These are phyloP conservation scores for Lacanobia oleracea DNA, from an alignment of 2,888 invertebrate species.

Conservation along the genomic window DNA sequence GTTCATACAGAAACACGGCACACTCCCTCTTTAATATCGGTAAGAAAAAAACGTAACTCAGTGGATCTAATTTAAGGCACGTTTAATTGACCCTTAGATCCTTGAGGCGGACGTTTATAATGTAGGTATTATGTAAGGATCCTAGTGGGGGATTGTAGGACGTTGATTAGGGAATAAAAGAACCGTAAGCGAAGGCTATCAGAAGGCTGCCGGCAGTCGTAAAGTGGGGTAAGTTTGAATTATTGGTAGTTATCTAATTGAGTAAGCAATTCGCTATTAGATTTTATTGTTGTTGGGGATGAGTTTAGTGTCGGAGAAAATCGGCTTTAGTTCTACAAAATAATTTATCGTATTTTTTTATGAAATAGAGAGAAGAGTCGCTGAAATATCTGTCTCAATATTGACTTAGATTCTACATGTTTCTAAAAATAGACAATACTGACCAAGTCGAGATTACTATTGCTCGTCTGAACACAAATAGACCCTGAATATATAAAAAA, in stretches of 20 bases:
- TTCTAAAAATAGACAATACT: not conserved
- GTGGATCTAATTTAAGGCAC: slow-evolving; percentile 54
- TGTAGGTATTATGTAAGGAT: slow-evolving; percentile 56
- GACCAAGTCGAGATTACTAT: not conserved
- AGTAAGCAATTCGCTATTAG: slow-evolving; percentile 34
- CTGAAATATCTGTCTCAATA: not conserved
- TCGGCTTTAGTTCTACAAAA: slow-evolving; percentile 1
- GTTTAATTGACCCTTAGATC: slow-evolving; percentile 60
- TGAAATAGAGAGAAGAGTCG: too few species aligned
- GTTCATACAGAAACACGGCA: slow-evolving; percentile 52
- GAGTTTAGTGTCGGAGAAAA: slow-evolving; percentile 24
- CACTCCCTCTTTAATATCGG: slow-evolving; percentile 57
- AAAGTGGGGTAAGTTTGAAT: slow-evolving; percentile 38
- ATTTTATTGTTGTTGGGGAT: slow-evolving; percentile 39
- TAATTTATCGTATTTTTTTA: not conserved
- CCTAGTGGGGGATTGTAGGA: slow-evolving; percentile 22
- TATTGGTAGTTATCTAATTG: slow-evolving; percentile 45
- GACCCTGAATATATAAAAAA: not conserved
- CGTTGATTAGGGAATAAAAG: slow-evolving; percentile 54
- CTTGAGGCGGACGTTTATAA: slow-evolving; percentile 44
- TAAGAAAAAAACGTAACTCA: slow-evolving; percentile 59
- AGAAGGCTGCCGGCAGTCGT: slow-evolving; percentile 15
- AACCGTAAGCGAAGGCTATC: slow-evolving; percentile 17
- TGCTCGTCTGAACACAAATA: not conserved
- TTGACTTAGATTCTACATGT: not conserved